A percentile compares a stretch with the other conserved stretches of the same genome.
These are phyloP conservation scores for Benthochromis sp. DNA, from an alignment of 2,113 vertebrate species.

Conservation along the genomic window DNA sequence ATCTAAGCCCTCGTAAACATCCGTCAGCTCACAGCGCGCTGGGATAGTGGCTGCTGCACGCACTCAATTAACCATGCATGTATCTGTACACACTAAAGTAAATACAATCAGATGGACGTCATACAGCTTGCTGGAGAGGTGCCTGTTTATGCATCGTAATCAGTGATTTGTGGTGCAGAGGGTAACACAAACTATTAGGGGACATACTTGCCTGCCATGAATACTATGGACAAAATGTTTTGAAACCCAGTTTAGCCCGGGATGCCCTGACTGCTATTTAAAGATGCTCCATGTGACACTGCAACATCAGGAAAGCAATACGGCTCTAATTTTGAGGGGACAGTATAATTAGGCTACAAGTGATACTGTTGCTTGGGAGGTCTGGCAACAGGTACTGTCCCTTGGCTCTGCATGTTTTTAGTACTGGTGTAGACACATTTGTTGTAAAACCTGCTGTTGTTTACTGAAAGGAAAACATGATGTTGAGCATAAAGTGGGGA, in stretches of 20 bases:
- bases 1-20: slow-evolving; percentile 21
- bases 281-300: slow-evolving; percentile 14
- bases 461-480: background rate
- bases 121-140: background rate
- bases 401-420: background rate
- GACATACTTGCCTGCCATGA: slow-evolving; percentile 3
- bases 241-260: background rate
- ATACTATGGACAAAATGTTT: background rate
- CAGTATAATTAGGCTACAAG: slow-evolving; percentile 38
- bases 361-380: slow-evolving; percentile 41
- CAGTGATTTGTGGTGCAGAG: background rate
- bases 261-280: slow-evolving; percentile 40
- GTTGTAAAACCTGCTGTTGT: background rate
- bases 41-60: background rate
- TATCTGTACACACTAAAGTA: background rate
- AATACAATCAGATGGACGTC: background rate
- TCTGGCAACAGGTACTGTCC: background rate
- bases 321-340: slow-evolving; percentile 26
- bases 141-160: background rate
- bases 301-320: slow-evolving; percentile 40
- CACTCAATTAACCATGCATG: background rate
- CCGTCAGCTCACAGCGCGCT: background rate
- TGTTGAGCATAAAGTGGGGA: background rate
- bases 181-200: slow-evolving; percentile 29
- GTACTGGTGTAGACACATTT: background rate